Base-by-base conservation (phyloP, 2,797 vertebrate genomes). In the Mycteria americana region DNA sequence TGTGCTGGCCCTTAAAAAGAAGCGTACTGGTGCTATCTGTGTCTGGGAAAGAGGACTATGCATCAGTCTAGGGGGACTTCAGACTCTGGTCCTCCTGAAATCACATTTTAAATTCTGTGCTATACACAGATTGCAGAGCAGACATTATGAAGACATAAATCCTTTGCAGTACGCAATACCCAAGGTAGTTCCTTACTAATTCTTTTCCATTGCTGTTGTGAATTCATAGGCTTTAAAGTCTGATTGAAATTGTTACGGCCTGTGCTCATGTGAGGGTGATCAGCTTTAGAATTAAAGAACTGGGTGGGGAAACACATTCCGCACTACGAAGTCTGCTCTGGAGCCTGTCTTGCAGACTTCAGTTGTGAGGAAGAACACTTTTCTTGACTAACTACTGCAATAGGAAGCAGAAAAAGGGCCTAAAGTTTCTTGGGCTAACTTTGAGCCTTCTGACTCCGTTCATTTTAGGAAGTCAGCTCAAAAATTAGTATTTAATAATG, bases 131-230 rank as follows among this genome's bases (percentile, higher is more conserved):
- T 46, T 79, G 37, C 37, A 64, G 77, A 63, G 39, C 31, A 74
- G 67, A 24, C 6, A 1, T 7, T 43, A 3, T 0, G 0, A 43
- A 73, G 43, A 10, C 51, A 35, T 1, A 30, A 74, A 46, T 81
- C 31, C 35, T 86, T 69, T n/a, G 30, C n/a, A 31, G 41, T 37
- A 18, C 17, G 18, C 30, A 56, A 60, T 80, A 64, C 43, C 35
- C 35, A 10, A 7, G 41, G 45, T 45, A 13, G 24, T 41, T 77
- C 27, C 59, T 88, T 6, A 1, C 41, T 70, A 0, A 53, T 62
- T 80, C 30, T n/a, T 62, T 84, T 76, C 18, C 1, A 0, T 27
- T n/a, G 45, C 35, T 80, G 10, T 39, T 89, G 70, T 64, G 68
- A 70, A 30, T 33, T 82, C 7, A 2, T 23, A 35, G 48, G 22